Conservation (phyloP, 23 tunicate species). For the Oikopleura dioica region DNA sequence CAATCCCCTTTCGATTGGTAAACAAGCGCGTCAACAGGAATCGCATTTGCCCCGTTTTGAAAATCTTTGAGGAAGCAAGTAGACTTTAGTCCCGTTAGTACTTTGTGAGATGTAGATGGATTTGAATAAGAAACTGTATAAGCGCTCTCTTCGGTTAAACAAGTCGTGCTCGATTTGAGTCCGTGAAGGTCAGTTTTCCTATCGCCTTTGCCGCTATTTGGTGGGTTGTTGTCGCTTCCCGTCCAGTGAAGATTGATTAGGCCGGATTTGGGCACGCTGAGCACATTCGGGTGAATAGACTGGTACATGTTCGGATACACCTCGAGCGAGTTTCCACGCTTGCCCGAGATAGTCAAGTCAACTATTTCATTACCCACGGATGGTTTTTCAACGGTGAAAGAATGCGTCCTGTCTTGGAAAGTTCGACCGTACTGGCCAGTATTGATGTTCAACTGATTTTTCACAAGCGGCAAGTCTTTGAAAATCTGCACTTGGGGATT, state of each 20-base stretch:
- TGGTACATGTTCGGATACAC: background rate
- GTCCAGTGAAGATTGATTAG: slow-evolving; percentile 40
- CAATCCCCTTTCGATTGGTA: too few relatives aligned
- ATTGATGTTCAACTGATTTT: slow-evolving; percentile 25
- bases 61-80: too few relatives aligned
- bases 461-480: background rate
- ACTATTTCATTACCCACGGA: background rate
- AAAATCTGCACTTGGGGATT: slow-evolving; percentile 41
- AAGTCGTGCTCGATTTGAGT: too few relatives aligned
- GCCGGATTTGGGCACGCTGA: background rate
- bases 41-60: too few relatives aligned
- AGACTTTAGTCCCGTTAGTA: too few relatives aligned
- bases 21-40: too few relatives aligned
- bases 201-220: slow-evolving; percentile 49
- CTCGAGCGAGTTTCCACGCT: background rate
- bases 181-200: slow-evolving; percentile 40
- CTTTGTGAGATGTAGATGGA: too few relatives aligned
- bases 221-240: slow-evolving; percentile 50
- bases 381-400: background rate
- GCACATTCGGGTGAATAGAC: background rate
- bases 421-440: slow-evolving; percentile 69
- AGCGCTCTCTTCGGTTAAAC: too few relatives aligned
- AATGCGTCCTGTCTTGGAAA: slow-evolving; percentile 49
- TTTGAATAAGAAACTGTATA: too few relatives aligned
- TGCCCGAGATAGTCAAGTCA: background rate